Base-by-base conservation (phyloP, 2,797 vertebrate species). In the Sardinella longiceps region DNA sequence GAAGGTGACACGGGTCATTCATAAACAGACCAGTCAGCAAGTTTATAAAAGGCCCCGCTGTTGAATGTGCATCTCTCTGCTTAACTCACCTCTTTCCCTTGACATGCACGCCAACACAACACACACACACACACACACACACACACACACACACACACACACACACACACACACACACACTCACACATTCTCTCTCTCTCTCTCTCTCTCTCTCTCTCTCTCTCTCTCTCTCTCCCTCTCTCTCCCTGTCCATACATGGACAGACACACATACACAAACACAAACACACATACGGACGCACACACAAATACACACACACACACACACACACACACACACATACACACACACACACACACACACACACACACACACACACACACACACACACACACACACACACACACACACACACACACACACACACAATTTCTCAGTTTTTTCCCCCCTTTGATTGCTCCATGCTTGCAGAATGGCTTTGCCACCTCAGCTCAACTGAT, bases 21-120 rank as follows among this genome's bases (percentile, higher is more conserved):
- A 88, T 89, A 92, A 92, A 93, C 74, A 81, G 86, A 87, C 80
- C 84, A 87, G 88, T 93, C 91, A 93, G 92, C 92, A 92, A 81
- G 92, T 93, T 86, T 91, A 86, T 89, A 92, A 89, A 90, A 88
- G 90, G 87, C 33, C 74, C 82, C 39, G 50, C 50, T 80, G 87
- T 58, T 50, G 85, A 85, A 86, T 45, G 84, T 66, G 66, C 85
- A 82, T 77, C 70, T 43, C 30, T 70, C 1, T 43, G 66, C 66
- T 39, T 39, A 43, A 77, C 70, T 43, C 70, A 77, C 70, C 70
- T 7, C 33, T 20, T 77, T 77, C 37, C 85, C 84, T 84, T 85
- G 60, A 82, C 50, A 80, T 33, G 11, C 46, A 86, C 81, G 85
- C 50, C 12, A 15, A 39, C 28, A n/a, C 10, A 60, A 15, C 77